phyloP scores from a whole-genome alignment of 2,888 invertebrate species.

The Tenthredo amoena region DNA sequence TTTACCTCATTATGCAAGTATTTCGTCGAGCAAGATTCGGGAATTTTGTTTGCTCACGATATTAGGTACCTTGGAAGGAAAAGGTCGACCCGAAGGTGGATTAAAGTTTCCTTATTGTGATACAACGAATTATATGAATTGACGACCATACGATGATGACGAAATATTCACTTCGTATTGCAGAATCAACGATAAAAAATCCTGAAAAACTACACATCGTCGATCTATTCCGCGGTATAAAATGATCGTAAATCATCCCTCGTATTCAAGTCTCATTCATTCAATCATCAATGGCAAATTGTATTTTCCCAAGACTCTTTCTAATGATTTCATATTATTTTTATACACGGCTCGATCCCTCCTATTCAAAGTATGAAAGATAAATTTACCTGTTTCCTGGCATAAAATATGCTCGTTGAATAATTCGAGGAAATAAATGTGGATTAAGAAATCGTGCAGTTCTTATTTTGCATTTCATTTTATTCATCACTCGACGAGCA shows the following conservation, averaged over 20 bases:
- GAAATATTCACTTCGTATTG: neutral
- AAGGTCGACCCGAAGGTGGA: conserved; percentile 28
- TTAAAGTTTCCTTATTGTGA: conserved; percentile 16
- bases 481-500: neutral
- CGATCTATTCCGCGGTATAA: neutral
- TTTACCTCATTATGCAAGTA: conserved; percentile 31
- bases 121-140: neutral
- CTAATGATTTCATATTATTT: neutral
- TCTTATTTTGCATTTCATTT: conserved; percentile 4
- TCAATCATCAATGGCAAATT: neutral
- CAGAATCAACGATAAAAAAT: neutral
- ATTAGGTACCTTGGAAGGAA: conserved; percentile 27
- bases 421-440: neutral
- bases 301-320: neutral
- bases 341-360: neutral
- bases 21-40: conserved; percentile 10
- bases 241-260: neutral
- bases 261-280: neutral
- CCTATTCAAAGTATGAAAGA: neutral
- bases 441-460: neutral
- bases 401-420: neutral
- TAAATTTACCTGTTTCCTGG: neutral
- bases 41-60: conserved; percentile 42
- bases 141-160: neutral
- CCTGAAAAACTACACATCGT: neutral